A percentile compares a stretch with the other conserved stretches of the same genome.
phyloP scores from a whole-genome alignment of 2,113 vertebrate species.

The Amblyopsis rosae region DNA sequence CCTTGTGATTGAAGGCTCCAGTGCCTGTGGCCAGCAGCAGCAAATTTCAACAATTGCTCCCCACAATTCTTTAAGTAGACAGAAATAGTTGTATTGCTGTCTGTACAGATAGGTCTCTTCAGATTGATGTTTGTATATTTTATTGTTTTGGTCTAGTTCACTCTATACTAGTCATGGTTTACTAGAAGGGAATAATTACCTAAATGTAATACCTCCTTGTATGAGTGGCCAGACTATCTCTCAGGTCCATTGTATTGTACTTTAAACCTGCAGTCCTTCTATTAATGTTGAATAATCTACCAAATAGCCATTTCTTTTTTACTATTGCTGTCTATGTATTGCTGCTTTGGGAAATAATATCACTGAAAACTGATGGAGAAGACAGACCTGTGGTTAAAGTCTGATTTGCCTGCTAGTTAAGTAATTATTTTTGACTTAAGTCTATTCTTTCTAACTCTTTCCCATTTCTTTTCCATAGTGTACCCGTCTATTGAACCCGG shows the following conservation, averaged over 20 bases:
- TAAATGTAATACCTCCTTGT: too few species aligned
- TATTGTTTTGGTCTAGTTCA: background rate
- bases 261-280: constrained; percentile 1
- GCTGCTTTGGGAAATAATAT: background rate
- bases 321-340: background rate
- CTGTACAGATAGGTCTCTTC: background rate
- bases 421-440: constrained; percentile 1
- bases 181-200: too few species aligned
- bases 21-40: constrained; percentile 46
- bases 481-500: constrained; percentile 93
- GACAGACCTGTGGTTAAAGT: background rate
- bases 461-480: constrained; percentile 72
- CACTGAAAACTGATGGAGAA: background rate
- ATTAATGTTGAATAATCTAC: constrained; percentile 12
- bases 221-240: background rate
- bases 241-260: constrained; percentile 17
- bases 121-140: background rate
- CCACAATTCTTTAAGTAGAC: constrained; percentile 29
- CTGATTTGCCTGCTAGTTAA: background rate
- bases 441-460: constrained; percentile 21
- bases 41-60: constrained; percentile 58
- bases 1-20: constrained; percentile 65
- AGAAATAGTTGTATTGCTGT: constrained; percentile 32
- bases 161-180: too few species aligned
- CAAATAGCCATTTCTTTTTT: background rate